Percentiles rank a stretch among this genome's conserved stretches.
Evolutionary conservation across 2,113 vertebrate species (phyloP).

Genomic region (Epinephelus lanceolatus): DNA sequence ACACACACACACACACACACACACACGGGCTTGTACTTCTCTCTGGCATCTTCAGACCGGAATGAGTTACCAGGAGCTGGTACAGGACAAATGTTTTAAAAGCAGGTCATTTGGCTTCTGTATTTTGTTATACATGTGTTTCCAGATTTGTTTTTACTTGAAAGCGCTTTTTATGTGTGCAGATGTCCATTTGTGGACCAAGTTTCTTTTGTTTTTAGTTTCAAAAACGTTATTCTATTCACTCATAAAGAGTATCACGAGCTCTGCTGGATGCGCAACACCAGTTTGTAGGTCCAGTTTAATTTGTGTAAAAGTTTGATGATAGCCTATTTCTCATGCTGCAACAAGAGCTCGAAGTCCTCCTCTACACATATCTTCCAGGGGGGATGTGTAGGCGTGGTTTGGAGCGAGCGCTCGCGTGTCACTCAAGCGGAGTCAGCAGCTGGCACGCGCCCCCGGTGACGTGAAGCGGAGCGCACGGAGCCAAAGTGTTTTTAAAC

Average conservation of each 20-base stretch:
- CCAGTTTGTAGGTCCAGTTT: not conserved
- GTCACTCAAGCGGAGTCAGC: conserved; percentile 66
- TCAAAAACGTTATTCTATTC: too few species aligned
- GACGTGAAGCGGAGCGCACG: conserved; percentile 38
- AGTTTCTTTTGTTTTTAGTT: too few species aligned
- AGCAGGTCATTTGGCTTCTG: not conserved
- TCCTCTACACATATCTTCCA: not conserved
- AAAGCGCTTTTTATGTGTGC: not conserved
- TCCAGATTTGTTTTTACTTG: not conserved
- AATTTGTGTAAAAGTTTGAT: not conserved
- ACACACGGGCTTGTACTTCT: not conserved
- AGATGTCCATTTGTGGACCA: too few species aligned
- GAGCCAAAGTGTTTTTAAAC: conserved; percentile 25
- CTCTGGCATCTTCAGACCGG: not conserved
- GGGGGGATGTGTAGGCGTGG: conserved; percentile 57
- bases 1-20: not conserved
- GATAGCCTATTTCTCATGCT: not conserved
- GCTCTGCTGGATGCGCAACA: too few species aligned
- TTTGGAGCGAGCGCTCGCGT: conserved; percentile 68
- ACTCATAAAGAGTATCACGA: not conserved
- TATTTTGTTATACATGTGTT: not conserved
- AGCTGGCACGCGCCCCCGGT: conserved; percentile 74
- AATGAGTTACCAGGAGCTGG: not conserved
- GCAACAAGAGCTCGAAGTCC: not conserved
- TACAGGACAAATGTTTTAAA: not conserved